Conservation (phyloP, 1,140 invertebrate genomes). For the Papilio aristodemus region DNA sequence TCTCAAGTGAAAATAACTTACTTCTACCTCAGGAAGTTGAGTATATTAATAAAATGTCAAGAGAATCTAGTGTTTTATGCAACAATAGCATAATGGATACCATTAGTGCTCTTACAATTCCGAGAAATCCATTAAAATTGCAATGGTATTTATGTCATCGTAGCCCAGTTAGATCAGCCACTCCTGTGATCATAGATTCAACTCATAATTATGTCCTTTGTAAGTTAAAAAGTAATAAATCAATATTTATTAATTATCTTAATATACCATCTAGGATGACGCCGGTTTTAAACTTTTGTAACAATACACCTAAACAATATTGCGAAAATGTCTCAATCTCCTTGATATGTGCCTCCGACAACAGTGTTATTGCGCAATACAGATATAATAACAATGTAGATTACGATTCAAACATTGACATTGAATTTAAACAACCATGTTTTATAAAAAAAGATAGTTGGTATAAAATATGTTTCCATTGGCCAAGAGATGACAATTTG, state of each 20-base stretch:
- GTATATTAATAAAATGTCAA: slow-evolving; percentile 47
- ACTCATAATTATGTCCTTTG: slow-evolving; percentile 58
- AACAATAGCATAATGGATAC: slow-evolving; percentile 35
- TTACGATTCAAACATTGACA: slow-evolving; percentile 67
- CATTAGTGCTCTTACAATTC: slow-evolving; percentile 37
- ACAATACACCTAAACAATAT: slow-evolving; percentile 58
- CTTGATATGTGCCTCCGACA: slow-evolving; percentile 57
- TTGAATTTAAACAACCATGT: slow-evolving; percentile 66
- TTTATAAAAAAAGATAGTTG: slow-evolving; percentile 70
- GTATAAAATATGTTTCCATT: slow-evolving; percentile 72
- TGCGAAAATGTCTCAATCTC: slow-evolving; percentile 67
- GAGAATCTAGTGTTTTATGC: slow-evolving; percentile 34
- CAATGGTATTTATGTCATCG: slow-evolving; percentile 69
- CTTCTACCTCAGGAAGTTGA: slow-evolving; percentile 50
- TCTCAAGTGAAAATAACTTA: slow-evolving; percentile 51
- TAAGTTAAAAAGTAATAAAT: slow-evolving; percentile 69
- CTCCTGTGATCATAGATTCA: slow-evolving; percentile 65
- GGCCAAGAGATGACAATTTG: slow-evolving; percentile 57
- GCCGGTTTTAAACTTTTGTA: slow-evolving; percentile 57
- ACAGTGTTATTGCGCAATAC: slow-evolving; percentile 56
- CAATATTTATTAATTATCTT: slow-evolving; percentile 73
- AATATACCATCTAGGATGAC: slow-evolving; percentile 71
- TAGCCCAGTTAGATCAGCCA: slow-evolving; percentile 63
- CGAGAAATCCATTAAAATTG: slow-evolving; percentile 58
- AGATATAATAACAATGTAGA: slow-evolving; percentile 61